These are phyloP conservation scores for Asobara japonica DNA, from an alignment of 1,140 invertebrate species.

Conservation along the genomic window DNA sequence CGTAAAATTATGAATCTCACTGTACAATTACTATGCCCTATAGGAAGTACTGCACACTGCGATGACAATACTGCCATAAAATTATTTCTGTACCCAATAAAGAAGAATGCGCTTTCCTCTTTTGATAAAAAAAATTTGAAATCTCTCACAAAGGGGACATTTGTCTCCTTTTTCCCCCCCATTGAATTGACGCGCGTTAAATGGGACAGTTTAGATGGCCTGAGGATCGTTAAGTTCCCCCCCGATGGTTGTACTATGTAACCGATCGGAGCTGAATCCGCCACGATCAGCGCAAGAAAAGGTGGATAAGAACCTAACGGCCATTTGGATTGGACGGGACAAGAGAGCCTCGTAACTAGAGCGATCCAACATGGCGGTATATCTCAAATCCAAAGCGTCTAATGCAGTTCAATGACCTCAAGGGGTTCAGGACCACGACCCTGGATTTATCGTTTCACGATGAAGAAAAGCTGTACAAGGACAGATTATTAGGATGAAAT, in stretches of 20 bases:
- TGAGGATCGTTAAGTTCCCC: constrained; percentile 20
- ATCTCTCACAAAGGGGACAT: constrained; percentile 15
- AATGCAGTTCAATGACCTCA: constrained; percentile 38
- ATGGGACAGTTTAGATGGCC: constrained; percentile 16
- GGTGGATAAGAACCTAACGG: constrained; percentile 35
- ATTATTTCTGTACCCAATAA: too few species aligned
- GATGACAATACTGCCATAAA: too few species aligned
- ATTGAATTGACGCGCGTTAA: constrained; percentile 12
- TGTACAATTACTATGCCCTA: too few species aligned
- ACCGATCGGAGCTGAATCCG: constrained; percentile 25
- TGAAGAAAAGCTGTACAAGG: too few species aligned
- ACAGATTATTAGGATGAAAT: neutral
- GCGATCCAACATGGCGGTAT: constrained; percentile 41
- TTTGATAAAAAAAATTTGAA: neutral
- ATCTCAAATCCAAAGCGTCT: constrained; percentile 8
- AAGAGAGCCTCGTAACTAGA: constrained; percentile 34
- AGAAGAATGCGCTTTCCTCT: too few species aligned
- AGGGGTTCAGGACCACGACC: constrained; percentile 49
- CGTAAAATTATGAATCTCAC: too few species aligned
- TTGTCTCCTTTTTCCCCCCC: constrained; percentile 10
- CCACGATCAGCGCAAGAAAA: constrained; percentile 33
- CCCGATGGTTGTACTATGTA: constrained; percentile 2
- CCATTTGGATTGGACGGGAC: constrained; percentile 17
- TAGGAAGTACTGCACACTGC: too few species aligned
- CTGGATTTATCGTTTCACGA: constrained; percentile 19